Evolutionary conservation across 2,888 invertebrate species (phyloP), one percentile per base, ranked within the genome.

Genomic region (Phaedon cochleariae): DNA sequence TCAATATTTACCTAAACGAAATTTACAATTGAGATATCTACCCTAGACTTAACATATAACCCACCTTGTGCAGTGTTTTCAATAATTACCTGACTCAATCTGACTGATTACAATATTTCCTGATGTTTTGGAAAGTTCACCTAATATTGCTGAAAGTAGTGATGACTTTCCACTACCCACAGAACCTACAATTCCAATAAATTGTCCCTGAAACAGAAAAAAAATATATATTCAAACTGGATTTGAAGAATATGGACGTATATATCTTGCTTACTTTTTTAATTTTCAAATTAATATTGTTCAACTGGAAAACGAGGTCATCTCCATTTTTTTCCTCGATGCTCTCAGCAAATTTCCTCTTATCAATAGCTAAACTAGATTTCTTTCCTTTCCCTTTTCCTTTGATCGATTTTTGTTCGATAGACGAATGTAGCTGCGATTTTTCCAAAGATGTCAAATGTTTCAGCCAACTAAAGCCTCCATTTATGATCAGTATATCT

Each of bases 121-220:
- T 67, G 85, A 84, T 41, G 85, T 84, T 81, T 90, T 91, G 7
- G 88, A 85, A 82, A 97, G 88, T 81, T 97, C 96, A 7, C 93
- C 97, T 59, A 97, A 85, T 58, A 98, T 88, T 0, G 95, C 93
- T 59, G 91, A 87, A 20, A 98, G 84, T 1, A 98, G 85, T 0
- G 94, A 91, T 10, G 94, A 92, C 84, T 99, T 98, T 9, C 98
- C 98, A 75, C 93, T 90, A 0, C 97, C 98, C 1, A 97, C 93
- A 69, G 89, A 88, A 0, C 98, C 98, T 73, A 95, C 90, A 10
- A 98, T 86, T 22, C 97, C 97, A 17, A 98, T 84, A 66, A 95
- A 86, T 73, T 94, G 90, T 0, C 92, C 93, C 86, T 91, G 82
- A 45, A 73, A 71, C 54, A 49, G 9, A 31, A 55, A 52, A 54